A percentile compares a stretch with the other conserved stretches of the same genome.
These are phyloP conservation scores for Papilio protenor DNA, from an alignment of 2,888 invertebrate genomes.

Conservation along the genomic window DNA sequence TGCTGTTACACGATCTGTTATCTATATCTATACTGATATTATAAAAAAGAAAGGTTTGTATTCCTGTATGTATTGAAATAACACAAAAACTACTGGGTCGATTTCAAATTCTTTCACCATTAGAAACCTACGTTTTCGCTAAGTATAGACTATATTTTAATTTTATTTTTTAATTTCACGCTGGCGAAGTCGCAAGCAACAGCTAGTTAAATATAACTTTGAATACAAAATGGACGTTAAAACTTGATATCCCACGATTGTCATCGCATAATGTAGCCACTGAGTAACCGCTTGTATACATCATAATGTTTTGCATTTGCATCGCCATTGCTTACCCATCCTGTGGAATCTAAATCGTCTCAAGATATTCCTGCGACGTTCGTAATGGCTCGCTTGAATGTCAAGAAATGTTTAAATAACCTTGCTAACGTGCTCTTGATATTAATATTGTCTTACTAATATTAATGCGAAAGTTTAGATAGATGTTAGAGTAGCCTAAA, in stretches of 20 bases:
- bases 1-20: background rate
- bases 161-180: no score
- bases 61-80: no score
- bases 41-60: no score
- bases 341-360: slow-evolving; percentile 38
- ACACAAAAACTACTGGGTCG: no score
- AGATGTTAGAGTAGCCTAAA: no score
- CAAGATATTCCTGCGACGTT: slow-evolving; percentile 34
- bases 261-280: slow-evolving; percentile 28
- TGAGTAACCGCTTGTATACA: slow-evolving; percentile 26
- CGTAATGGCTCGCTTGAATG: slow-evolving; percentile 19
- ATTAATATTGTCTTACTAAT: no score
- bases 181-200: background rate
- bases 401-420: slow-evolving; percentile 31
- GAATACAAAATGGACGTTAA: slow-evolving; percentile 19
- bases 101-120: no score
- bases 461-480: no score
- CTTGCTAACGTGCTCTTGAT: background rate
- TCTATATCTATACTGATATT: no score
- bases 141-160: no score
- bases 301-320: slow-evolving; percentile 27
- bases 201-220: background rate
- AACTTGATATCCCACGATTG: slow-evolving; percentile 38
- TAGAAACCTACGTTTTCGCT: no score
- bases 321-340: slow-evolving; percentile 29